Base-by-base conservation (phyloP, 1,140 invertebrate species). In the Orius laevigatus region DNA sequence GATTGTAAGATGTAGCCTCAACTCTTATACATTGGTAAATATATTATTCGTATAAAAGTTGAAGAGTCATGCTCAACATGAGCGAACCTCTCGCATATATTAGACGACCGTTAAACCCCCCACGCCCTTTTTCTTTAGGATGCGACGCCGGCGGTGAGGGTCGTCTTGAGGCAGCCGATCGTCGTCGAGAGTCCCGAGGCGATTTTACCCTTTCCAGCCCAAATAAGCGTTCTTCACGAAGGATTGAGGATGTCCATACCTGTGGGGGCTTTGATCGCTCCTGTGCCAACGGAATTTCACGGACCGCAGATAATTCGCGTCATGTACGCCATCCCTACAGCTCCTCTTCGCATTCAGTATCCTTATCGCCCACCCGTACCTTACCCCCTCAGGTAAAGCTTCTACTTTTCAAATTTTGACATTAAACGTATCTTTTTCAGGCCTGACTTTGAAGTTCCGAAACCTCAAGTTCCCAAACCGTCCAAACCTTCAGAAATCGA, bases 221-320 rank as follows among this genome's bases (percentile, higher is more conserved):
- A 49, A 8, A 47, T 61, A 18, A 54, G 52, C 11, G 53, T 61
- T 8, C 41, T 59, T 5, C 56, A 58, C 41, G 56, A 58, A 11
- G 59, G 59, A 12, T 36, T 59, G 15, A 51, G 57, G 19, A 53
- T 60, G 50, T 54, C 55, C 1, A 49, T 61, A 8, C 54, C 54
- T 0, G 58, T 61, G 8, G 58, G 57, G 2, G 55, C 56, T 5
- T 53, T 61, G 15, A 40, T 61, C 0, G 59, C 58, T n/a, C 59
- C 59, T 1, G 54, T 61, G 0, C 56, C 56, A 1, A 40, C 20
- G 16, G 36, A 48, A 8, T 18, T 53, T 12, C 15, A 53, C 8
- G 55, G 54, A 2, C 52, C 57, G 2, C 48, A 53, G 12, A 39
- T 59, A 4, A 46, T 61, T 25, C 51, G 54, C 3, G 54, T 59